Conservation (phyloP, 2,797 vertebrate genomes). For the Lepus townsendii region DNA sequence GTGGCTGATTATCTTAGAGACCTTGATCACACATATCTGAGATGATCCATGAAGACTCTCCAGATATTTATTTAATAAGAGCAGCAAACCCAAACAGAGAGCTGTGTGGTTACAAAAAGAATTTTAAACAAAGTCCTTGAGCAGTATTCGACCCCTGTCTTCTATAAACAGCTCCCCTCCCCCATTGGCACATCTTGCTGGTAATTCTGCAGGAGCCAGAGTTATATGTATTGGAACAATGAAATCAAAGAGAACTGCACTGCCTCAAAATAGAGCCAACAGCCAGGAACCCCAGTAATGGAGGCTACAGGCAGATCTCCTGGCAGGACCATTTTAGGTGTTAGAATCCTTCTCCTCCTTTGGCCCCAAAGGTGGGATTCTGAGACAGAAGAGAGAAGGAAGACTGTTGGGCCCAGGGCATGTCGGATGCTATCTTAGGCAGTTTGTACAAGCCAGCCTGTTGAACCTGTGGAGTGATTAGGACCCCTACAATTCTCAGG, state of each 20-base stretch:
- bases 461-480: background rate
- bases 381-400: background rate
- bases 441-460: background rate
- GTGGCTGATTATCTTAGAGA: slow-evolving; percentile 66
- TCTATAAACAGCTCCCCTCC: slow-evolving; percentile 87
- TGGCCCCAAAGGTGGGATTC: background rate
- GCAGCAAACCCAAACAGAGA: slow-evolving; percentile 88
- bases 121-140: slow-evolving; percentile 90
- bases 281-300: slow-evolving; percentile 31
- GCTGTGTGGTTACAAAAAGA: slow-evolving; percentile 87
- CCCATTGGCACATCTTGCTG: slow-evolving; percentile 78
- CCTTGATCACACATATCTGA: slow-evolving; percentile 65
- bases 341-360: background rate
- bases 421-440: background rate
- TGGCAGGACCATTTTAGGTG: background rate
- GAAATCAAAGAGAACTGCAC: slow-evolving; percentile 76
- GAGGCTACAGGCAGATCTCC: background rate
- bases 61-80: slow-evolving; percentile 88
- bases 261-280: slow-evolving; percentile 80
- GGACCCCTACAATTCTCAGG: background rate
- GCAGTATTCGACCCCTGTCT: slow-evolving; percentile 83
- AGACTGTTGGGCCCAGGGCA: background rate
- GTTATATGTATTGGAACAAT: slow-evolving; percentile 83
- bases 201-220: slow-evolving; percentile 80
- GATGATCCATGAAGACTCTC: slow-evolving; percentile 86